Evolutionary conservation across 2,888 invertebrate species (phyloP).

Genomic region (Serripes groenlandicus): DNA sequence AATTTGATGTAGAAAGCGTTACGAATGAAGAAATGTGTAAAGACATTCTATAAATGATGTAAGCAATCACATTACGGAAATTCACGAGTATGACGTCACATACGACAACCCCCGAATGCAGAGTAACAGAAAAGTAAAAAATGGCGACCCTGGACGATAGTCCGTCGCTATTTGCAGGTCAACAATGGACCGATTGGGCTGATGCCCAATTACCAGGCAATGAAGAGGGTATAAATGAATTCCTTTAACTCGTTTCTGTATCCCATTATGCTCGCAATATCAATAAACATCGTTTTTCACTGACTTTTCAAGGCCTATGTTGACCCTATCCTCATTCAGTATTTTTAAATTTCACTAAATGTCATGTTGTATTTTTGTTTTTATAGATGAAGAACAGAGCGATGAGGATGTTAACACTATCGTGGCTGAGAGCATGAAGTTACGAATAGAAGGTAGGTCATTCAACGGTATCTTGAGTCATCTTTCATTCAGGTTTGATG

Average conservation of each 20-base stretch:
- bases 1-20: too few species aligned
- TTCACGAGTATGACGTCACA: slow-evolving; percentile 84
- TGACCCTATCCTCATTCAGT: slow-evolving; percentile 14
- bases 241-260: not conserved
- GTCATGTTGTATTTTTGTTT: slow-evolving; percentile 56
- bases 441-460: slow-evolving; percentile 79
- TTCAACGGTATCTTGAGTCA: not conserved
- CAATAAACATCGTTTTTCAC: not conserved
- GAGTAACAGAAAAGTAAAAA: slow-evolving; percentile 86
- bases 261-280: not conserved
- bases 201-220: slow-evolving; percentile 79
- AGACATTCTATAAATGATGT: not conserved
- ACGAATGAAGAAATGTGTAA: too few species aligned
- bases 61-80: slow-evolving; percentile 51
- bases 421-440: slow-evolving; percentile 82
- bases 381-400: slow-evolving; percentile 73
- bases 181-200: slow-evolving; percentile 86
- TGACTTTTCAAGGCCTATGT: not conserved
- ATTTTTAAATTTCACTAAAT: slow-evolving; percentile 33
- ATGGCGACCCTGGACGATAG: slow-evolving; percentile 87
- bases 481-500: not conserved
- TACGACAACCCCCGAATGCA: slow-evolving; percentile 83
- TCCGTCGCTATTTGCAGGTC: slow-evolving; percentile 86
- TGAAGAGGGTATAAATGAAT: slow-evolving; percentile 74
- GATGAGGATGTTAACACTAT: slow-evolving; percentile 58